A percentile compares a stretch with the other conserved stretches of the same genome.
phyloP scores from a whole-genome alignment of 1,140 invertebrate species.

The Microvelia longipes region DNA sequence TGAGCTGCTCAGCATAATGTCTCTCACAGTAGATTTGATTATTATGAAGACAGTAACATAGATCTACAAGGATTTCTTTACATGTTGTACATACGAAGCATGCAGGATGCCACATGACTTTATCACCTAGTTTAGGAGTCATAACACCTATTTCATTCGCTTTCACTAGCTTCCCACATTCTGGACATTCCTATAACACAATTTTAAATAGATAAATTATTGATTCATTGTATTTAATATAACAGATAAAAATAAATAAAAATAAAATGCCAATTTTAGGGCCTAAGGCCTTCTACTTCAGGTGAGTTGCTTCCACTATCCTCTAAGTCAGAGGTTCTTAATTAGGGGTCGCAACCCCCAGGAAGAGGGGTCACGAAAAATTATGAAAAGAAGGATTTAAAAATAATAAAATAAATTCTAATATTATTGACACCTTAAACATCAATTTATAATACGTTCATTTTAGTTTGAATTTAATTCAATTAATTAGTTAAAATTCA shows the following conservation, averaged over 20 bases:
- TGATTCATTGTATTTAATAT: neutral
- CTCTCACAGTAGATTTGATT: slow-evolving; percentile 77
- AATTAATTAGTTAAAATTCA: too few species aligned
- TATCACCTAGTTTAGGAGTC: slow-evolving; percentile 50
- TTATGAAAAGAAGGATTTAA: too few species aligned
- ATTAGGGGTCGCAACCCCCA: too few species aligned
- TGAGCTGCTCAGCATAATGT: slow-evolving; percentile 83
- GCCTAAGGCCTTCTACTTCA: too few species aligned
- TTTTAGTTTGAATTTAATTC: too few species aligned
- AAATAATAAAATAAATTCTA: too few species aligned
- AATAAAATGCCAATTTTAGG: too few species aligned
- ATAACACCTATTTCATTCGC: slow-evolving; percentile 49
- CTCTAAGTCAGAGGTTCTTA: too few species aligned
- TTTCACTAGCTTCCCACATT: slow-evolving; percentile 44
- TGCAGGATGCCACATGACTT: slow-evolving; percentile 62
- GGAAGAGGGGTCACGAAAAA: too few species aligned
- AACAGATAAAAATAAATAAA: neutral
- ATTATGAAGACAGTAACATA: slow-evolving; percentile 80
- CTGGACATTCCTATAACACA: slow-evolving; percentile 42
- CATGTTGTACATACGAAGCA: slow-evolving; percentile 78
- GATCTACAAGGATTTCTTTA: slow-evolving; percentile 73
- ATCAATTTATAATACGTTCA: too few species aligned
- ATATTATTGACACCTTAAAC: too few species aligned
- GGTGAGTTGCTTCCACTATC: too few species aligned
- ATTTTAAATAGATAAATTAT: slow-evolving; percentile 2